phyloP scores from a whole-genome alignment of 53 echinoderm and acorn worm species.

The Henricia sp. region DNA sequence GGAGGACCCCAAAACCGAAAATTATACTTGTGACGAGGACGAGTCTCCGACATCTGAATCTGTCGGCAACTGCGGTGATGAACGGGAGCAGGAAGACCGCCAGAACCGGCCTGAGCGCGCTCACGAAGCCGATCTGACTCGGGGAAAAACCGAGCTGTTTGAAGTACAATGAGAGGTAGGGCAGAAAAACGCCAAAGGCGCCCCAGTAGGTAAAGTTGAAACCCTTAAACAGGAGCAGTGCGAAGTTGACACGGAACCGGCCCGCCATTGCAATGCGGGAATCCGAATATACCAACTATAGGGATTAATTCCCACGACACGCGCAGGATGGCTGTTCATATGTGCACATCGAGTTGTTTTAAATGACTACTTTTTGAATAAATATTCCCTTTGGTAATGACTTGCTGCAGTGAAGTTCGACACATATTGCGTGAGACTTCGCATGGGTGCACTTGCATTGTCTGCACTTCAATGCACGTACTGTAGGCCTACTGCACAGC shows the following conservation, averaged over 20 bases:
- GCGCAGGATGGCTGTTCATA: too few relatives aligned
- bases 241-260: not conserved
- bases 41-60: slow-evolving; percentile 58
- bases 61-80: slow-evolving; percentile 67
- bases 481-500: too few relatives aligned
- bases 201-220: not conserved
- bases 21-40: slow-evolving; percentile 47
- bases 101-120: slow-evolving; percentile 68
- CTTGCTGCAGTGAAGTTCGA: too few relatives aligned
- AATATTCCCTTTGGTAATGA: too few relatives aligned
- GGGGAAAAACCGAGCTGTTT: slow-evolving; percentile 80
- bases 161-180: slow-evolving; percentile 71
- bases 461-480: too few relatives aligned
- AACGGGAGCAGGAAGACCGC: slow-evolving; percentile 64
- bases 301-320: too few relatives aligned
- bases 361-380: too few relatives aligned
- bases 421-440: too few relatives aligned
- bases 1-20: slow-evolving; percentile 51
- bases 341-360: too few relatives aligned
- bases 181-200: slow-evolving; percentile 37
- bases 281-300: too few relatives aligned
- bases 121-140: slow-evolving; percentile 69
- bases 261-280: too few relatives aligned
- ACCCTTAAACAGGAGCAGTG: slow-evolving; percentile 6
- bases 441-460: too few relatives aligned